Evolutionary conservation across 2,113 vertebrate species (phyloP), one percentile per base, ranked within the genome.

Genomic region (Pseudois nayaur): DNA sequence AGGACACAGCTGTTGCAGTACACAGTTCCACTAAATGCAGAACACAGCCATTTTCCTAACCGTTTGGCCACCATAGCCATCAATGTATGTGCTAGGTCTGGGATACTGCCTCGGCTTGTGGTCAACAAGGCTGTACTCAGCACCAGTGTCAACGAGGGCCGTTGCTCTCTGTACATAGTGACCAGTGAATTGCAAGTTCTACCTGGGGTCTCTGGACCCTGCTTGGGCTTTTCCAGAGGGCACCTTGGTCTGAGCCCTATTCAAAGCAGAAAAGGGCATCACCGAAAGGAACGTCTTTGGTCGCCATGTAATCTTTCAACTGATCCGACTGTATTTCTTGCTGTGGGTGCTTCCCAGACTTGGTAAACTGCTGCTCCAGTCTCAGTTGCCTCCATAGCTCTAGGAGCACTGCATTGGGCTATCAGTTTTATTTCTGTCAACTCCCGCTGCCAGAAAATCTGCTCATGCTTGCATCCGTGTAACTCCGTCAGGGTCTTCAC

Each of bases 391-490:
- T 74, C 21, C 11, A 12, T 25, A 40, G 10, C 36, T 40, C 67
- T 12, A 13, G 67, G 36, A 74, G 10, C 67, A 25, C 67, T 40
- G 67, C 67, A 64, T 0, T 33, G 60, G 31, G 31, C 60, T 71
- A 25, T 40, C 67, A 74, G 0, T 40, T 40, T 74, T 40, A 74
- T 74, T 74, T 74, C 67, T 6, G 67, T 25, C 67, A 40, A 74
- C 19, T 13, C 10, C 1, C 5, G 1, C 67, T 13, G 36, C 36
- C 36, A 40, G n/a, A 40, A 40, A 74, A 40, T 40, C 5, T 0
- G n/a, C 67, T 40, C 19, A 12, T 0, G 4, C 36, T 40, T 40
- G 67, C 67, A 40, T 23, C 67, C 19, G 1, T 71, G 67, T 71
- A 71, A 23, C 5, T 36, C n/a, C 5, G 0, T 12, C 67, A 36